A percentile compares a stretch with the other conserved stretches of the same genome.
These are phyloP conservation scores for Geotrypetes seraphini DNA, from an alignment of 2,797 vertebrate species.

Conservation along the genomic window DNA sequence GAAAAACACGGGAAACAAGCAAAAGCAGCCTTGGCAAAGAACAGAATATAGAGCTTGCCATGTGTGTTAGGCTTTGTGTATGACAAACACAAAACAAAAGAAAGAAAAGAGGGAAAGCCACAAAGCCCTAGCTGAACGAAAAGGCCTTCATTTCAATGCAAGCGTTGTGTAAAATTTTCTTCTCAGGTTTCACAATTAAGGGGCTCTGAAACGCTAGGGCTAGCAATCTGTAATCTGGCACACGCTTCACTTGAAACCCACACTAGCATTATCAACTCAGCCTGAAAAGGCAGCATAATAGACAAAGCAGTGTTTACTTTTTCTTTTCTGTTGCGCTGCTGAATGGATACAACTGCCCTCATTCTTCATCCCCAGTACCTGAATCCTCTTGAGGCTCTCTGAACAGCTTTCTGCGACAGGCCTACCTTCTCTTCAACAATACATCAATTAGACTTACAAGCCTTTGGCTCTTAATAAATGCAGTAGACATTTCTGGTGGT, in stretches of 20 bases:
- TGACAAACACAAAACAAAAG: too few species aligned
- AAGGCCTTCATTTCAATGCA: slow-evolving; percentile 21
- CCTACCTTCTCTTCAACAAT: background rate
- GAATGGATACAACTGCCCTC: slow-evolving; percentile 15
- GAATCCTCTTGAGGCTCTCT: rapidly evolving
- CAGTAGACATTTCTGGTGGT: slow-evolving; percentile 11
- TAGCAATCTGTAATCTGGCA: slow-evolving; percentile 41
- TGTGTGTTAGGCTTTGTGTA: slow-evolving; percentile 33
- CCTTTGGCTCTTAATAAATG: background rate
- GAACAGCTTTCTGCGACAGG: background rate
- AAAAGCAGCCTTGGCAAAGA: slow-evolving; percentile 37
- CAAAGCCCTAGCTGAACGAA: slow-evolving; percentile 16
- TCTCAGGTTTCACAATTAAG: slow-evolving; percentile 51
- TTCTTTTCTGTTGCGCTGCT: slow-evolving; percentile 19
- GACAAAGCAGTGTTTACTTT: slow-evolving; percentile 12
- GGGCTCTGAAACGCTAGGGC: slow-evolving; percentile 26
- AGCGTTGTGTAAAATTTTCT: slow-evolving; percentile 44
- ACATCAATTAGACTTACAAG: slow-evolving; percentile 16
- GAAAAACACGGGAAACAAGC: slow-evolving; percentile 46
- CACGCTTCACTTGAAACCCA: slow-evolving; percentile 33
- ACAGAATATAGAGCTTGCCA: slow-evolving; percentile 30
- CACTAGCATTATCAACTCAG: slow-evolving; percentile 26
- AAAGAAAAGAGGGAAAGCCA: slow-evolving; percentile 34
- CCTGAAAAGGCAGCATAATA: slow-evolving; percentile 31
- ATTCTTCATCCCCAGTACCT: background rate